phyloP scores from a whole-genome alignment of 2,113 vertebrate species.

The Bettongia penicillata region DNA sequence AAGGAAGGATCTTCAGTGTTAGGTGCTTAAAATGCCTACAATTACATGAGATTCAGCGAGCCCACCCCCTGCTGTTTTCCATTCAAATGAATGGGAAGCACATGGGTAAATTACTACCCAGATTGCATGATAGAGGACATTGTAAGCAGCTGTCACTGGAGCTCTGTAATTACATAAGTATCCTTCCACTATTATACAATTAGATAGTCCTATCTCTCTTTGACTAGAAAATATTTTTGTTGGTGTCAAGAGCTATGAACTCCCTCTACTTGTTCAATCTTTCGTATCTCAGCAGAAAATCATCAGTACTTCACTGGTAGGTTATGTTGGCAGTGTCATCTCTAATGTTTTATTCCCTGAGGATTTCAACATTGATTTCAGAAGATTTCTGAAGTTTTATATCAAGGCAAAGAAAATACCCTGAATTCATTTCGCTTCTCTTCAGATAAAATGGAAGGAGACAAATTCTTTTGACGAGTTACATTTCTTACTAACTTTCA shows the following conservation, averaged over 20 bases:
- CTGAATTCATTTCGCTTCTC: constrained; percentile 4
- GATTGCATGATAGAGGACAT: background rate
- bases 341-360: background rate
- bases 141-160: constrained; percentile 71
- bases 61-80: constrained; percentile 63
- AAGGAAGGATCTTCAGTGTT: constrained; percentile 26
- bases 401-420: background rate
- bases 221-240: constrained; percentile 74
- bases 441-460: background rate
- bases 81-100: constrained; percentile 75
- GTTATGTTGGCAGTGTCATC: background rate
- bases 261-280: constrained; percentile 52
- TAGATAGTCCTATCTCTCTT: constrained; percentile 75
- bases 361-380: background rate
- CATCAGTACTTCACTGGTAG: background rate
- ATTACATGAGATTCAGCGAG: constrained; percentile 66
- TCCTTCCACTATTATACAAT: constrained; percentile 77
- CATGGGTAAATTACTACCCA: constrained; percentile 79
- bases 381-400: constrained; percentile 23
- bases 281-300: constrained; percentile 16
- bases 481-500: background rate
- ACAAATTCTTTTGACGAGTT: background rate
- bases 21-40: constrained; percentile 71
- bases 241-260: constrained; percentile 73
- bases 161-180: constrained; percentile 78